Conservation (phyloP, 2,888 invertebrate genomes). For the Lasioglossum marginatum region DNA sequence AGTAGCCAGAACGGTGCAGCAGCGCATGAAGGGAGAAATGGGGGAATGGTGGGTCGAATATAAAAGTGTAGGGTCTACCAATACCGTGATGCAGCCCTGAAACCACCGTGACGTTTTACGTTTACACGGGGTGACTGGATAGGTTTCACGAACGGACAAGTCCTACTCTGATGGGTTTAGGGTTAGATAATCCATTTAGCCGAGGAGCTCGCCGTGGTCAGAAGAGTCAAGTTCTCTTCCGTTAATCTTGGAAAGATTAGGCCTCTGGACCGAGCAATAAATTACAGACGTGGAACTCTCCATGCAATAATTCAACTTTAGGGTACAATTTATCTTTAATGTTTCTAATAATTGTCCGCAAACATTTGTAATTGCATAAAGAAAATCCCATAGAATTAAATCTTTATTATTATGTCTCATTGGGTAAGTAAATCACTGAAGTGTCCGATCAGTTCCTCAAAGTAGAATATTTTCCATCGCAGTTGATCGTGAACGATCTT, state of each 20-base stretch:
- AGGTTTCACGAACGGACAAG: background rate
- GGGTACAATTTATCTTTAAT: no score
- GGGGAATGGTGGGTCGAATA: background rate
- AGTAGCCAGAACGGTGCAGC: background rate
- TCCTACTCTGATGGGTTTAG: background rate
- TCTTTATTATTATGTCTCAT: no score
- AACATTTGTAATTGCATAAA: no score
- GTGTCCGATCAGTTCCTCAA: no score
- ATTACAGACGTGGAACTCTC: background rate
- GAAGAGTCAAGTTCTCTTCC: constrained; percentile 1
- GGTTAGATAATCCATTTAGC: constrained; percentile 8
- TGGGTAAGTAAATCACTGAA: no score
- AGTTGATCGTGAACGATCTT: no score
- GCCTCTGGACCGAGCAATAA: background rate
- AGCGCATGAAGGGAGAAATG: background rate
- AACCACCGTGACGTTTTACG: background rate
- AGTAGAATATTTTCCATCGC: no score
- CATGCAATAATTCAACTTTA: background rate
- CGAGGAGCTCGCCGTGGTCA: background rate
- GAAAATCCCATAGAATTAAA: no score
- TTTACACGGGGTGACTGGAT: constrained; percentile 1
- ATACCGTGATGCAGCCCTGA: background rate
- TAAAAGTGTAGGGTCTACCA: background rate
- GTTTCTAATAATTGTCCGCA: no score
- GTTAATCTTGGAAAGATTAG: background rate